A percentile compares a stretch with the other conserved stretches of the same genome.
Evolutionary conservation across 2,113 vertebrate species (phyloP).

Genomic region (Gallinago jamesoni): DNA sequence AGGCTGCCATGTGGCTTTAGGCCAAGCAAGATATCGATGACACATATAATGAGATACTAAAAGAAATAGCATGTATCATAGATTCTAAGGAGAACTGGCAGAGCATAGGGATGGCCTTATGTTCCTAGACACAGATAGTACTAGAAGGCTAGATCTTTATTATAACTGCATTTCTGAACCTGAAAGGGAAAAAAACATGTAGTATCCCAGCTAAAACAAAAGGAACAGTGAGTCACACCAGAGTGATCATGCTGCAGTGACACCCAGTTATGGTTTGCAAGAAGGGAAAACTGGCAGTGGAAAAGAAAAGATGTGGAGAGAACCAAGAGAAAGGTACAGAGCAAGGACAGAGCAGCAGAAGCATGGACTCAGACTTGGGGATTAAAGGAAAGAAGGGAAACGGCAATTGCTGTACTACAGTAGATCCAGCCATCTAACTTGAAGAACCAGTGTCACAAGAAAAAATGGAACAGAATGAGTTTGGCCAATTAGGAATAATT

Average conservation of each 20-base stretch:
- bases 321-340: not conserved
- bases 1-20: slow-evolving; percentile 65
- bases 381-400: not conserved
- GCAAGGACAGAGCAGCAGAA: not conserved
- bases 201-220: not conserved
- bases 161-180: not conserved
- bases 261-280: not conserved
- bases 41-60: slow-evolving; percentile 61
- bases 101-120: slow-evolving; percentile 36
- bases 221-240: not conserved
- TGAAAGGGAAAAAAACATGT: not conserved
- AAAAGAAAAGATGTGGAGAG: not conserved
- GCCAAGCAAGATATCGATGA: slow-evolving; percentile 72
- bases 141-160: slow-evolving; percentile 4
- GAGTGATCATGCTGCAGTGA: not conserved
- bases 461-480: not conserved
- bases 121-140: not conserved
- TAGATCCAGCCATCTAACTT: not conserved
- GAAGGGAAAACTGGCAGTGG: not conserved
- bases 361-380: fast-evolving
- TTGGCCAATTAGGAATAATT: not conserved
- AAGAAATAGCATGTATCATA: slow-evolving; percentile 61
- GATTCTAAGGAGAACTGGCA: slow-evolving; percentile 57
- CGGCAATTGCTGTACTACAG: not conserved
- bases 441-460: not conserved